These are phyloP conservation scores for Nomada lathburiana DNA, from an alignment of 2,888 invertebrate genomes.

Conservation along the genomic window DNA sequence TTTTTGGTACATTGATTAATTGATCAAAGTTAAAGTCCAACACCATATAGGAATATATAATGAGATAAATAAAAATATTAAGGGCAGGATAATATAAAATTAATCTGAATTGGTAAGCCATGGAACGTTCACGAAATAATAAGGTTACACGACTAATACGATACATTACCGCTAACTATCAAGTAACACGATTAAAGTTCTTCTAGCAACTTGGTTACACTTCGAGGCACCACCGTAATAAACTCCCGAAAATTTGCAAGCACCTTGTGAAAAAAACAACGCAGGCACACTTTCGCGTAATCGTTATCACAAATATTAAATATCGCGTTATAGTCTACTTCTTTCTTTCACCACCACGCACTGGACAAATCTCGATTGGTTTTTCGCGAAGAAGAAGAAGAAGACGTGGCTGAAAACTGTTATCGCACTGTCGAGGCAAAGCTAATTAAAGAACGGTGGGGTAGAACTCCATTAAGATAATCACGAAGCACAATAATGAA, in stretches of 20 bases:
- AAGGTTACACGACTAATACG: not conserved
- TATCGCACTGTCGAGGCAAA: constrained; percentile 60
- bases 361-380: constrained; percentile 42
- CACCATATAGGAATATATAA: not conserved
- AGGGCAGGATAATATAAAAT: constrained; percentile 3
- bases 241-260: not conserved
- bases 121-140: not conserved
- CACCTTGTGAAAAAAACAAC: not conserved
- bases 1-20: not conserved
- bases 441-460: constrained; percentile 71
- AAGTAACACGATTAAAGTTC: not conserved
- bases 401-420: constrained; percentile 35
- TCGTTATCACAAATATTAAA: constrained; percentile 28
- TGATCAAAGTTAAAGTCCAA: not conserved
- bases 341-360: constrained; percentile 45
- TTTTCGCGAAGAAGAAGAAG: constrained; percentile 49
- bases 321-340: constrained; percentile 42
- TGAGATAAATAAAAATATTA: constrained; percentile 26
- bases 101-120: not conserved
- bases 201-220: not conserved
- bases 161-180: constrained; percentile 28
- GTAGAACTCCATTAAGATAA: constrained; percentile 70
- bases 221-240: not conserved
- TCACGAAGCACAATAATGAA: constrained; percentile 62
- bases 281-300: not conserved